phyloP scores from a whole-genome alignment of 2,113 vertebrate genomes.

The Ceratotherium simum region DNA sequence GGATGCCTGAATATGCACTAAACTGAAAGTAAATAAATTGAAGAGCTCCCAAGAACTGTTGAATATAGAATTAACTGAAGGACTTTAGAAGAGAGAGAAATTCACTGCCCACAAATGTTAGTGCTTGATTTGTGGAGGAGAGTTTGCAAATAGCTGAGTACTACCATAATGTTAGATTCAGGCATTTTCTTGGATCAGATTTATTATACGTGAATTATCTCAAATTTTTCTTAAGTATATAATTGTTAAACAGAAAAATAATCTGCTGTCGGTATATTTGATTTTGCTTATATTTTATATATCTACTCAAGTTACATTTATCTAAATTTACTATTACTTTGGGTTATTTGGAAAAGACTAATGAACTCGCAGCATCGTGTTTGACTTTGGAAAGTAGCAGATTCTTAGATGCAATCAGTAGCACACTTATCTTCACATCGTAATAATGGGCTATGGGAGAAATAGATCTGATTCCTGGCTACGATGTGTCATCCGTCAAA shows the following conservation, averaged over 20 bases:
- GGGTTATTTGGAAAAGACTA: constrained; percentile 36
- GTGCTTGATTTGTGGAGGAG: background rate
- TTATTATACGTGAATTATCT: background rate
- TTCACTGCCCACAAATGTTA: background rate
- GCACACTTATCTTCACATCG: background rate
- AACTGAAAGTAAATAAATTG: constrained; percentile 67
- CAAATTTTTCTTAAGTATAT: background rate
- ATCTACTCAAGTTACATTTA: background rate
- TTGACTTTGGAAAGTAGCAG: constrained; percentile 6
- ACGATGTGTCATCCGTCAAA: background rate
- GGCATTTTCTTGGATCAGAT: constrained; percentile 19
- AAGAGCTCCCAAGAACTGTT: constrained; percentile 45
- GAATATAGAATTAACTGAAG: background rate
- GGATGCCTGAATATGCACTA: constrained; percentile 64
- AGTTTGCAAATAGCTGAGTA: background rate
- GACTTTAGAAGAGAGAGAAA: constrained; percentile 16
- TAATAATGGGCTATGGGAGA: background rate
- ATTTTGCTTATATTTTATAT: constrained; percentile 3
- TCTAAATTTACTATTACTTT: background rate
- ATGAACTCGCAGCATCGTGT: background rate
- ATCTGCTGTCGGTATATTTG: background rate
- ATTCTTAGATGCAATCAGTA: background rate
- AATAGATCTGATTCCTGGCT: constrained; percentile 16
- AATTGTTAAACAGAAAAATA: background rate
- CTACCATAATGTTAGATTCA: constrained; percentile 19